phyloP scores from a whole-genome alignment of 1,140 invertebrate genomes.

The Saxidomus purpurata region DNA sequence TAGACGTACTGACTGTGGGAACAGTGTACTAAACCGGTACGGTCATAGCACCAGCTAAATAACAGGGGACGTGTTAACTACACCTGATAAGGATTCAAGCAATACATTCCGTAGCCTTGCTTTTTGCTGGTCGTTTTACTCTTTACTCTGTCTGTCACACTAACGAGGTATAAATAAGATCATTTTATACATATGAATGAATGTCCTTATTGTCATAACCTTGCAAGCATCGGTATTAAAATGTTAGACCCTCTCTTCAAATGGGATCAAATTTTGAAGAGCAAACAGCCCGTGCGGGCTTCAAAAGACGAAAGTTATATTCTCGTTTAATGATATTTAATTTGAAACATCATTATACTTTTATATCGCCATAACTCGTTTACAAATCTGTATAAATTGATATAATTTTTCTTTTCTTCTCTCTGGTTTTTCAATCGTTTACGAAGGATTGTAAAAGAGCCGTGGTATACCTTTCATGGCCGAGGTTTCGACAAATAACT shows the following conservation, averaged over 20 bases:
- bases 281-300: constrained; percentile 11
- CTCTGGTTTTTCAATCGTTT: not conserved
- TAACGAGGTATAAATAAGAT: too few relatives aligned
- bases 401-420: constrained; percentile 39
- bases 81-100: too few relatives aligned
- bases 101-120: too few relatives aligned
- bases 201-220: not conserved
- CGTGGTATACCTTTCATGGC: constrained; percentile 1
- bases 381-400: constrained; percentile 28
- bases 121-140: too few relatives aligned
- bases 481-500: constrained; percentile 62
- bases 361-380: constrained; percentile 12
- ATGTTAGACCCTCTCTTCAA: constrained; percentile 28
- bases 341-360: constrained; percentile 45
- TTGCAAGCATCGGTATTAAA: not conserved
- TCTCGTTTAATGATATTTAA: constrained; percentile 52
- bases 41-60: too few relatives aligned
- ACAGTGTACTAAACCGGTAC: too few relatives aligned
- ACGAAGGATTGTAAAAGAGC: not conserved
- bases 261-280: constrained; percentile 8
- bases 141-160: too few relatives aligned
- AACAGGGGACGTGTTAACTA: too few relatives aligned
- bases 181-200: too few relatives aligned
- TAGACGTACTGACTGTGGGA: too few relatives aligned
- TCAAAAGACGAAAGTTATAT: constrained; percentile 52